Conservation (phyloP, 1,140 invertebrate species). For the Heliconius congener region DNA sequence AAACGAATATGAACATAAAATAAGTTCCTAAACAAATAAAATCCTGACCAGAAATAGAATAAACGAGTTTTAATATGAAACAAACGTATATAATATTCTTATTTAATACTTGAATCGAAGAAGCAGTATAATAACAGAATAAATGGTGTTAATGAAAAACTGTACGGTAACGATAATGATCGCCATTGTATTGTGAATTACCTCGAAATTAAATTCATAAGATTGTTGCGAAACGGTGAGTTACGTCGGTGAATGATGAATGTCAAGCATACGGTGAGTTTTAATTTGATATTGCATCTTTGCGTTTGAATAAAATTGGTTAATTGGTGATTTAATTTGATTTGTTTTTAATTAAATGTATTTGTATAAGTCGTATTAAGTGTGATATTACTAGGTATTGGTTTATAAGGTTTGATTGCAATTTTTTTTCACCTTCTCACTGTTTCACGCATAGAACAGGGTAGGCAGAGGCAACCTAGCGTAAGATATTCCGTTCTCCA, state of each 20-base stretch:
- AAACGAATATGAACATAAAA: not conserved
- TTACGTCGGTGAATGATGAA: slow-evolving; percentile 43
- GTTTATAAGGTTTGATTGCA: no score
- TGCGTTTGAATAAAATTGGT: not conserved
- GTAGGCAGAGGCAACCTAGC: no score
- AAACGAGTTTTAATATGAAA: not conserved
- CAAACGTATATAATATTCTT: slow-evolving; percentile 15
- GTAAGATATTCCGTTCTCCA: no score
- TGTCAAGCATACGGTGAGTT: slow-evolving; percentile 42
- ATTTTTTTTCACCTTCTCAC: no score
- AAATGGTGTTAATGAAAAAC: slow-evolving; percentile 44
- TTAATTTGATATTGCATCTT: not conserved
- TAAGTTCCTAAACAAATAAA: not conserved
- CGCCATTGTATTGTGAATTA: slow-evolving; percentile 52
- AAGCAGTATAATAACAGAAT: slow-evolving; percentile 24
- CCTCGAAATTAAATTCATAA: slow-evolving; percentile 53
- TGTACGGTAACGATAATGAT: slow-evolving; percentile 40
- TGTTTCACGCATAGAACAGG: no score
- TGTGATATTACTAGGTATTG: no score
- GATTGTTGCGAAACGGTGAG: slow-evolving; percentile 43
- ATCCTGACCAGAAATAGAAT: not conserved
- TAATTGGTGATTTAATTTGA: not conserved
- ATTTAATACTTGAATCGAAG: slow-evolving; percentile 27
- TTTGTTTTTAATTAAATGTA: not conserved
- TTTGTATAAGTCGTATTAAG: no score